A percentile compares a stretch with the other conserved stretches of the same genome.
Evolutionary conservation across 2,888 invertebrate genomes (phyloP).

Genomic region (Cephus spinipes): DNA sequence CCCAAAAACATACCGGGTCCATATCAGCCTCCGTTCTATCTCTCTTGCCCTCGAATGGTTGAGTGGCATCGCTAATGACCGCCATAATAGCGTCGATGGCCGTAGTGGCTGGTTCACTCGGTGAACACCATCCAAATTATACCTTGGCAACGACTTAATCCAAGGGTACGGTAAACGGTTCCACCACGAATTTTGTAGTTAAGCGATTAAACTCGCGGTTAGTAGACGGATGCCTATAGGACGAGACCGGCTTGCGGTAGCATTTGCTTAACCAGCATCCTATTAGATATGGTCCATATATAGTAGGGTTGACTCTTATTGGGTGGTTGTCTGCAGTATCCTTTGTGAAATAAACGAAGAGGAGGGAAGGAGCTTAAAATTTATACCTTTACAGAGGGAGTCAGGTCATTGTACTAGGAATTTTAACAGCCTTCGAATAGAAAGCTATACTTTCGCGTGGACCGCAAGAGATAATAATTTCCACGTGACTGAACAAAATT

Average conservation of each 20-base stretch:
- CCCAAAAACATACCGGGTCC: background rate
- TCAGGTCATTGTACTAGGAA: background rate
- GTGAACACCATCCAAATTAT: constrained; percentile 11
- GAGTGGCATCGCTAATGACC: constrained; percentile 12
- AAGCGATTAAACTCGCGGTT: constrained; percentile 5
- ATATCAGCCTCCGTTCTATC: background rate
- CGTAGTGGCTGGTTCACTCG: constrained; percentile 6
- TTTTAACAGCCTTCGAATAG: background rate
- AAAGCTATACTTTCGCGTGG: background rate
- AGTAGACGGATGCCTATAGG: background rate
- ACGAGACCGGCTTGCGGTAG: constrained; percentile 3
- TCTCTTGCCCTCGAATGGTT: background rate
- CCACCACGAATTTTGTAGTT: constrained; percentile 8
- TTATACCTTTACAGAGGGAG: background rate
- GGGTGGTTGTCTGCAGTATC: background rate
- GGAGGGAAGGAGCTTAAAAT: background rate
- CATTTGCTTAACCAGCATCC: constrained; percentile 2
- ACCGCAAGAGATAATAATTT: background rate
- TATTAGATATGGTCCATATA: background rate
- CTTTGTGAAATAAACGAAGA: background rate
- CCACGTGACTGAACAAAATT: background rate
- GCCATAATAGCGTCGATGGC: constrained; percentile 5
- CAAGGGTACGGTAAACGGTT: constrained; percentile 12
- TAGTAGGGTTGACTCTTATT: background rate
- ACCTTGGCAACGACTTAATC: constrained; percentile 14